These are phyloP conservation scores for Platyrinchus mystaceus DNA, from an alignment of 2,797 vertebrate genomes.

Conservation along the genomic window DNA sequence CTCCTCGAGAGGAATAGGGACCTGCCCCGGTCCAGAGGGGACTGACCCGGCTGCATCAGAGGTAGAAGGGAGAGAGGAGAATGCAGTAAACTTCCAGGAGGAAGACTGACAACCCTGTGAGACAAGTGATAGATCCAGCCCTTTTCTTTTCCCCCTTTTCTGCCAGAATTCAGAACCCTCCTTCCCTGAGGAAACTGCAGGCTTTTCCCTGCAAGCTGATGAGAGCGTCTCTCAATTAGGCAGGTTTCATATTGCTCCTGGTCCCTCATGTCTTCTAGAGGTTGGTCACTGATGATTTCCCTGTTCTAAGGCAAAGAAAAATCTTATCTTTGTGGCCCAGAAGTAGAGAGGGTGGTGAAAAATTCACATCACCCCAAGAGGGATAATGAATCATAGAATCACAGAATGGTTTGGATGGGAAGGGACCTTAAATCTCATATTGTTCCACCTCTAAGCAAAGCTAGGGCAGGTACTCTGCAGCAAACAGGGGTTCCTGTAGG, in stretches of 20 bases:
- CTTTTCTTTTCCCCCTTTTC: background rate
- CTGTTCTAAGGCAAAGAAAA: background rate
- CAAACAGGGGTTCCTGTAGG: background rate
- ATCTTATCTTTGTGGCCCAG: too few relatives aligned
- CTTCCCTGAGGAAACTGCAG: background rate
- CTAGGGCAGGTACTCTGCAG: background rate
- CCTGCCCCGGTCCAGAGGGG: accelerated
- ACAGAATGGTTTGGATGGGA: background rate
- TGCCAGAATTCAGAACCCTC: background rate
- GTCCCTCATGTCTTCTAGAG: background rate
- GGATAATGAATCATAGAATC: background rate
- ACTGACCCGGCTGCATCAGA: too few relatives aligned
- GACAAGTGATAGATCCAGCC: background rate
- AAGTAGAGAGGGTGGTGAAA: background rate
- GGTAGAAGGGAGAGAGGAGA: background rate
- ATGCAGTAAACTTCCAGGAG: background rate
- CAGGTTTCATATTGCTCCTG: background rate
- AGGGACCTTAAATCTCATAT: background rate
- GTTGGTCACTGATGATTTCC: background rate
- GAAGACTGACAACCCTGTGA: accelerated
- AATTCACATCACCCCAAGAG: background rate
- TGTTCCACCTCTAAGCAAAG: background rate
- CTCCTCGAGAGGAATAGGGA: accelerated
- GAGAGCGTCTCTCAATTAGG: background rate
- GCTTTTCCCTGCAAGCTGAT: background rate